Percentiles rank a stretch among this genome's conserved stretches.
Evolutionary conservation across 2,797 vertebrate species (phyloP).

Genomic region (Pteronotus mesoamericanus): DNA sequence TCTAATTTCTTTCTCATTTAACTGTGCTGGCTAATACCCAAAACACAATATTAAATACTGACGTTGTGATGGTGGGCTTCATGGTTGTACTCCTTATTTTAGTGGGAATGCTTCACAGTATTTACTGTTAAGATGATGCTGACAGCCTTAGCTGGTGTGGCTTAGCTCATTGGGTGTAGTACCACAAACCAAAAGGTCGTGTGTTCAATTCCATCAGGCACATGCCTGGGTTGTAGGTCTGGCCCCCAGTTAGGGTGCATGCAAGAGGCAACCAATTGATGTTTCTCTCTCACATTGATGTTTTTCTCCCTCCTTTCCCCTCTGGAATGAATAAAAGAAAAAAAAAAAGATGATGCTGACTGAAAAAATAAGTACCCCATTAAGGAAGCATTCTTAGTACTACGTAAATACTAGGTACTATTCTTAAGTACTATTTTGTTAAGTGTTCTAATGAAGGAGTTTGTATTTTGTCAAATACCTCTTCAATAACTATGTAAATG

Average conservation of each 20-base stretch:
- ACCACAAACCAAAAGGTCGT: not conserved
- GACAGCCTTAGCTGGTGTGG: not conserved
- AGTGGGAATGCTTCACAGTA: not conserved
- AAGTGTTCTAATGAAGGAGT: not conserved
- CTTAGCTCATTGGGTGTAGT: not conserved
- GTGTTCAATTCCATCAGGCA: not conserved
- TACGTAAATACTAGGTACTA: no score
- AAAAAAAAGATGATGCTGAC: not conserved
- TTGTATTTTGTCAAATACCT: not conserved
- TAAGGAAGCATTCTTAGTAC: not conserved
- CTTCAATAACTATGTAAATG: not conserved
- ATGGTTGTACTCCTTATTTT: not conserved
- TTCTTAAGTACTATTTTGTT: not conserved
- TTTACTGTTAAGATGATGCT: not conserved
- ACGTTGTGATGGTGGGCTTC: not conserved
- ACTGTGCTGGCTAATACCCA: not conserved
- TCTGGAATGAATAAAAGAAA: not conserved
- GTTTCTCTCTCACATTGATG: not conserved
- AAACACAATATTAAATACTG: not conserved
- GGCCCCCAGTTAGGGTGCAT: not conserved
- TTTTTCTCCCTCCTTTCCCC: no score
- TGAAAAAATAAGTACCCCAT: not conserved
- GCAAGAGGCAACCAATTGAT: not conserved
- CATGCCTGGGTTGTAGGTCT: no score
- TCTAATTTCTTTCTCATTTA: constrained; percentile 1